Base-by-base conservation (phyloP, 2,797 vertebrate genomes). In the Oreonectes daqikongensis region DNA sequence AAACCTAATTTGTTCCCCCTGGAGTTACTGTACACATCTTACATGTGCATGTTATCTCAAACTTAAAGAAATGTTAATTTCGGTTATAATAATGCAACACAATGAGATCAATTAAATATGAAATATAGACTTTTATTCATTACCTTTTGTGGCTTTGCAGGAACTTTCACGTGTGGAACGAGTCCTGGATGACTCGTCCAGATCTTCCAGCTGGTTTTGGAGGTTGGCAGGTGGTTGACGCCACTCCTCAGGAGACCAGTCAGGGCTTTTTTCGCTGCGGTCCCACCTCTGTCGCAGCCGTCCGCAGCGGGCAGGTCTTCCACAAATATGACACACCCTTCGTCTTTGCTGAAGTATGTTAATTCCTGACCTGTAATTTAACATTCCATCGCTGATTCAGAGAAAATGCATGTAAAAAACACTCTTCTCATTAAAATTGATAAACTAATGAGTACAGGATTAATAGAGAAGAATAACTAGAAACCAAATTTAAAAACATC, bases 91-190 rank as follows among this genome's bases (percentile, higher is more conserved):
- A 8, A 8, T 4, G 8, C 32, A 8, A 8, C 9, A 40, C 7
- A 38, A 4, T 38, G 35, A 38, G 35, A 40, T 10, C 3, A 32
- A 40, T 38, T 7, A 8, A 38, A 38, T 40, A 42, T 42, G 40
- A 14, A 42, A 12, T 14, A 42, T 10, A 42, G 10, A 11, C 40
- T 18, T 46, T 46, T 9, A 6, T 50, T 5, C 18, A 2, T 26
- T 15, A 57, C 53, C 53, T 32, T 50, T 5, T 18, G 14, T 46
- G 63, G 57, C 14, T 68, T 17, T 81, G 17, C 75, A 97, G 95
- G 95, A 97, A 97, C 86, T 97, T 96, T 87, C 95, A 97, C 0
- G 95, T 96, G 7, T 97, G 95, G 95, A 97, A 97, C 3, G 95
- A 97, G 83, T 96, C 95, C 83, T 97, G 95, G 95, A 95, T 97